Evolutionary conservation across 2,797 vertebrate species (phyloP), one percentile per base, ranked within the genome.

Genomic region (Channa striata): DNA sequence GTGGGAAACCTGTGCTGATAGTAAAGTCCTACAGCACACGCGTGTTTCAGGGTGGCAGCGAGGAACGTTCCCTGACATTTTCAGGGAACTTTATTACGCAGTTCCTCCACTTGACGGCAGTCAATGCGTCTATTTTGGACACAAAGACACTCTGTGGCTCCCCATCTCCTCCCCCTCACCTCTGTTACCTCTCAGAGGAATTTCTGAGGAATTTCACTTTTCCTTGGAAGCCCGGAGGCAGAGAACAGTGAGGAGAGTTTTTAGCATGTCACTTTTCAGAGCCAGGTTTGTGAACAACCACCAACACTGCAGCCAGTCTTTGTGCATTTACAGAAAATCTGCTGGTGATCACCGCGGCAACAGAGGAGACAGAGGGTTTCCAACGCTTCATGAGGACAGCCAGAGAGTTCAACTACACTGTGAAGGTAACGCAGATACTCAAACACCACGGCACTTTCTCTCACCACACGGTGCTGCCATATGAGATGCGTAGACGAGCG

Each of bases 301-400:
- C 34, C 34, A 36, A 8, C 34, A 36, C 4, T 34, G 33, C 33
- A 34, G 33, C 34, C 36, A 20, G n/a, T 17, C 4, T 54, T 13
- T 60, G 36, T 77, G 16, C 77, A 34, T 74, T 13, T 70, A 0
- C 53, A 97, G 96, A 94, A 13, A 94, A 96, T 1, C 72, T 97
- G 52, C 70, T 97, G 85, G 93, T 97, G 21, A 87, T 97, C 82
- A 97, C 96, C 0, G 96, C 94, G 1, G 96, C 96, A 30, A 97
- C 96, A 0, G 93, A 94, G 1, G 91, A 94, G 77, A 97, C 96
- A 0, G 96, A 97, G 0, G 96, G 96, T 0, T 97, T 94, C 85
- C 71, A 80, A 3, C 93, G 96, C 14, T 97, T 97, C 85, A 87
- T 96, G 87, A 91, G 90, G 37, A 95, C 96, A 0, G 85, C 91